Conservation (phyloP, 2,888 invertebrate species). For the Coelinius sp. region DNA sequence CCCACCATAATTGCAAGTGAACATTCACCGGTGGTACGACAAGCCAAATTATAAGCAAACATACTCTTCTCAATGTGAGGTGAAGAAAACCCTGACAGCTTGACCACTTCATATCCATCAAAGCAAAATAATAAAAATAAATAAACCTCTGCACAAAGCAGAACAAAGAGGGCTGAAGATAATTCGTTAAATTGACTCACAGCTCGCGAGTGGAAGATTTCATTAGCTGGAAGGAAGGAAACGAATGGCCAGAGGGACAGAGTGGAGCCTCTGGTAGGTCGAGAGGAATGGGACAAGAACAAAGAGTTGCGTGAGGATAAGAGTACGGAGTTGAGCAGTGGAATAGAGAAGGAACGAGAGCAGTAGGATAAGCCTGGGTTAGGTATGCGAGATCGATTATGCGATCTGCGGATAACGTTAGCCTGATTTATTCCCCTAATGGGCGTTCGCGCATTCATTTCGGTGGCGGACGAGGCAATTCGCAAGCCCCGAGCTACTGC, state of each 20-base stretch:
- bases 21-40: conserved; percentile 62
- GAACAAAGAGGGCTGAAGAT: not conserved
- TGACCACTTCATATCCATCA: not conserved
- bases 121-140: not conserved
- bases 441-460: conserved; percentile 71
- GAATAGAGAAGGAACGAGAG: conserved; percentile 30
- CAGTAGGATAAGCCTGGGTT: conserved; percentile 43
- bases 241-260: conserved; percentile 17
- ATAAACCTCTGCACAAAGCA: not conserved
- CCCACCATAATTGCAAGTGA: conserved; percentile 62
- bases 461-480: conserved; percentile 66
- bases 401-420: conserved; percentile 69
- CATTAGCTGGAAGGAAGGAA: conserved; percentile 10
- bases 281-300: conserved; percentile 6
- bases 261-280: not conserved
- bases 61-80: not conserved
- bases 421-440: conserved; percentile 71
- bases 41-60: conserved; percentile 54
- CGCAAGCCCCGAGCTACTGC: conserved; percentile 55
- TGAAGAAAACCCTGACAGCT: not conserved
- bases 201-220: conserved; percentile 10
- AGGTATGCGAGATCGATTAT: conserved; percentile 64
- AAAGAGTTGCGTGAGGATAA: conserved; percentile 23
- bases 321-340: not conserved
- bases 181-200: conserved; percentile 25